A percentile compares a stretch with the other conserved stretches of the same genome.
phyloP scores from a whole-genome alignment of 2,888 invertebrate species.

The Pseudeuparius sepicola region DNA sequence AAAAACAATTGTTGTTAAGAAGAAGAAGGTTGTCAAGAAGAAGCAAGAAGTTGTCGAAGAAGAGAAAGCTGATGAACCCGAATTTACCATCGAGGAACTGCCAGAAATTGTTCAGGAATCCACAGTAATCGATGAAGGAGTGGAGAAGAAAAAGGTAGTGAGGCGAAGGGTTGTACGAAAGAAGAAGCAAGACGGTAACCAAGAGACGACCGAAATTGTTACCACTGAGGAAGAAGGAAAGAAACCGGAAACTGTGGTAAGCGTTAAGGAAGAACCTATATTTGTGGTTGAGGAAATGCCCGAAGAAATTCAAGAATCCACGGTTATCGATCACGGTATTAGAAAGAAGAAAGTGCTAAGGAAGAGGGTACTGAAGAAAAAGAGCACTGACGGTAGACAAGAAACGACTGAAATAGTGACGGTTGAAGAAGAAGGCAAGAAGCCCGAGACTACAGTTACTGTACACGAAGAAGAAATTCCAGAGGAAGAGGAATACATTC shows the following conservation, averaged over 20 bases:
- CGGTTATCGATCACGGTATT: conserved; percentile 33
- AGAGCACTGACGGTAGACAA: conserved; percentile 26
- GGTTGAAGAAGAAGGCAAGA: conserved; percentile 28
- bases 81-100: conserved; percentile 31
- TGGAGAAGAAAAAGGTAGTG: conserved; percentile 20
- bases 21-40: conserved; percentile 25
- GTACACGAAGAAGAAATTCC: conserved; percentile 28
- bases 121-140: conserved; percentile 32
- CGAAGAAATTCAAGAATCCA: conserved; percentile 23
- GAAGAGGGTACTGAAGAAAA: conserved; percentile 26
- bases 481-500: conserved; percentile 20
- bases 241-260: conserved; percentile 29
- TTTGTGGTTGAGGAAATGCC: conserved; percentile 22
- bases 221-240: conserved; percentile 31
- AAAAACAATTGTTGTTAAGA: conserved; percentile 38
- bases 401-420: conserved; percentile 31
- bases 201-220: conserved; percentile 35
- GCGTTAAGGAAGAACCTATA: conserved; percentile 26
- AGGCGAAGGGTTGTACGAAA: conserved; percentile 38
- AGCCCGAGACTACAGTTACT: conserved; percentile 28
- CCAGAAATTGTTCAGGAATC: conserved; percentile 34
- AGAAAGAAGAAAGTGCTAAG: conserved; percentile 30
- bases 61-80: conserved; percentile 18
- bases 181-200: conserved; percentile 34
- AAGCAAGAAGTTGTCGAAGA: conserved; percentile 22